Percentiles rank a stretch among this genome's conserved stretches.
phyloP scores from a whole-genome alignment of 2,113 vertebrate genomes.

The Perca schrenkii region DNA sequence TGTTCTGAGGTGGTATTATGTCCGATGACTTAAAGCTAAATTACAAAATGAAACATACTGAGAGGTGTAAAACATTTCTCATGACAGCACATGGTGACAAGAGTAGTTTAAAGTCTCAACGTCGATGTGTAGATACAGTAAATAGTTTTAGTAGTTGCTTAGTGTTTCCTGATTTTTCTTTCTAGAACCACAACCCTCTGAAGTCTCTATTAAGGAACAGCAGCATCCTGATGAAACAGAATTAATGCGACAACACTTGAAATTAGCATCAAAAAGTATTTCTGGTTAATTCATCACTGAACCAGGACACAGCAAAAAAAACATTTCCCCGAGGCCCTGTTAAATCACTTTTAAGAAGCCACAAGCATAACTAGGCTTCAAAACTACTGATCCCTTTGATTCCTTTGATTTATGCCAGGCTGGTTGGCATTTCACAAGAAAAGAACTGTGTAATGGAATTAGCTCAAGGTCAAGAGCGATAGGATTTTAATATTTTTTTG shows the following conservation, averaged over 20 bases:
- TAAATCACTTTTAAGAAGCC: slow-evolving; percentile 60
- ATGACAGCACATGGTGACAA: background rate
- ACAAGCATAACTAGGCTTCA: slow-evolving; percentile 54
- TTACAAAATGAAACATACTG: slow-evolving; percentile 18
- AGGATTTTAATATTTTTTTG: slow-evolving; percentile 33
- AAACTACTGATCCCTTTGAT: slow-evolving; percentile 51
- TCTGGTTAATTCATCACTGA: slow-evolving; percentile 65
- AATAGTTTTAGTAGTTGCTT: slow-evolving; percentile 19
- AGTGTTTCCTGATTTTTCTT: slow-evolving; percentile 40
- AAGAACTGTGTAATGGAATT: slow-evolving; percentile 40
- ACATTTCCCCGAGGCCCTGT: slow-evolving; percentile 36
- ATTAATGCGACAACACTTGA: slow-evolving; percentile 70
- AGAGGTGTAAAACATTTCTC: slow-evolving; percentile 38
- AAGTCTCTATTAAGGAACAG: slow-evolving; percentile 55
- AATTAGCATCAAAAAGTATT: slow-evolving; percentile 71
- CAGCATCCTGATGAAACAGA: slow-evolving; percentile 55
- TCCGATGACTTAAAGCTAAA: slow-evolving; percentile 17
- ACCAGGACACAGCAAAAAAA: slow-evolving; percentile 35
- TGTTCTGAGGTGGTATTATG: slow-evolving; percentile 14
- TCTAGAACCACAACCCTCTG: slow-evolving; percentile 48
- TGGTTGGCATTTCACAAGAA: slow-evolving; percentile 46
- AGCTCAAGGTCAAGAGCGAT: slow-evolving; percentile 50
- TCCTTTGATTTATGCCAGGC: slow-evolving; percentile 47
- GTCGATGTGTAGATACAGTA: slow-evolving; percentile 26
- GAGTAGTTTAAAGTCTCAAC: slow-evolving; percentile 30